Base-by-base conservation (phyloP, 2,888 invertebrate species). In the Pollenia amentaria region DNA sequence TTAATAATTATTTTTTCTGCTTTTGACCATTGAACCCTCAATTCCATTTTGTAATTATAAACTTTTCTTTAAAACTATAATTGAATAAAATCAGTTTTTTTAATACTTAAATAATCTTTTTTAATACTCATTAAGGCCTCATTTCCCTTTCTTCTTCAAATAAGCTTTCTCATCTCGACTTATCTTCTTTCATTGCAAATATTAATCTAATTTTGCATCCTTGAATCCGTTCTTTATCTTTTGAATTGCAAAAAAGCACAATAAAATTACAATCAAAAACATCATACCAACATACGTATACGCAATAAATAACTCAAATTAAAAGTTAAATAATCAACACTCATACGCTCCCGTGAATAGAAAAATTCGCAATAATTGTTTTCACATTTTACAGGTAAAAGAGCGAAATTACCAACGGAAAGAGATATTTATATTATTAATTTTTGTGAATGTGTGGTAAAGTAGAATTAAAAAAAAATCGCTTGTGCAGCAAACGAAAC, bases 271-370 rank as follows among this genome's bases (percentile, higher is more conserved):
- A 14, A 38, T 57, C 6, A 29, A 57, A n/a, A 57, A 40, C 11
- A 29, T 21, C 46, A 46, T 18, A 7, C 18, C 14, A 42, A 21
- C 57, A 29, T 72, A 72, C 29, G 29, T 29, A 29, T 55, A 42
- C 42, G 72, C 57, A 55, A 57, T 72, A 72, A 53, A 57, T 72
- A 72, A 72, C 44, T 42, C 40, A 18, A 44, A 42, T 57, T 11
- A 21, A 16, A 53, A 18, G 18, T 40, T 1, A 67, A 46, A 51
- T 38, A 16, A 42, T 21, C 21, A 72, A 4, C 18, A 57, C 44
- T 44, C 55, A 72, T 55, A 72, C 72, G 72, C 55, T 44, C 0
- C 42, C 4, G 3, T 55, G 12, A 55, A 2, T 18, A 9, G 6
- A 55, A 55, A n/a, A 40, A 57, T 57, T 65, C 8, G 3, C 7